Conservation (phyloP, 2,113 vertebrate genomes). For the Romanogobio albipinnatus region DNA sequence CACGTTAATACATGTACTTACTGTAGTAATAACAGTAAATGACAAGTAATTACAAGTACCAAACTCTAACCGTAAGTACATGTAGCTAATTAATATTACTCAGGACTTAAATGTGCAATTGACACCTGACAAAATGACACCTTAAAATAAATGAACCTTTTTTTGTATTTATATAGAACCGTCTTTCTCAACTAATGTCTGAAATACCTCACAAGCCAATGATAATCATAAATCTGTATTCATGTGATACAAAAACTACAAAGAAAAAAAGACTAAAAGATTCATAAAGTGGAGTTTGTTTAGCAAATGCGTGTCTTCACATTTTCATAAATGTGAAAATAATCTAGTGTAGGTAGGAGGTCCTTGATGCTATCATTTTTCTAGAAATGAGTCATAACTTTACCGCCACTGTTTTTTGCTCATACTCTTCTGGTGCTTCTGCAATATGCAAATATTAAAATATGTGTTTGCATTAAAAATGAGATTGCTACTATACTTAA, state of each 20-base stretch:
- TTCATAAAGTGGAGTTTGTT: neutral
- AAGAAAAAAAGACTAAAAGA: neutral
- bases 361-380: constrained; percentile 16
- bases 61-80: too few species aligned
- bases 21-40: too few species aligned
- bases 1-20: too few species aligned
- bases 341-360: constrained; percentile 31
- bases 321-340: constrained; percentile 46
- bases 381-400: constrained; percentile 57
- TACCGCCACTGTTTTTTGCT: constrained; percentile 39
- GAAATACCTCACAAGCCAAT: neutral
- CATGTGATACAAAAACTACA: neutral
- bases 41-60: too few species aligned
- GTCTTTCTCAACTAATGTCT: neutral
- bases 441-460: constrained; percentile 54
- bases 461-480: constrained; percentile 27
- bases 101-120: too few species aligned
- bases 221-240: neutral
- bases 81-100: too few species aligned
- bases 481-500: neutral
- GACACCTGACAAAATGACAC: too few species aligned
- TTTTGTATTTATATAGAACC: neutral
- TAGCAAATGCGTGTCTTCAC: neutral
- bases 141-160: too few species aligned
- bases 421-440: constrained; percentile 38